These are phyloP conservation scores for Tokudaia tokunoshimensis DNA, from an alignment of 2,797 vertebrate genomes.

Conservation along the genomic window DNA sequence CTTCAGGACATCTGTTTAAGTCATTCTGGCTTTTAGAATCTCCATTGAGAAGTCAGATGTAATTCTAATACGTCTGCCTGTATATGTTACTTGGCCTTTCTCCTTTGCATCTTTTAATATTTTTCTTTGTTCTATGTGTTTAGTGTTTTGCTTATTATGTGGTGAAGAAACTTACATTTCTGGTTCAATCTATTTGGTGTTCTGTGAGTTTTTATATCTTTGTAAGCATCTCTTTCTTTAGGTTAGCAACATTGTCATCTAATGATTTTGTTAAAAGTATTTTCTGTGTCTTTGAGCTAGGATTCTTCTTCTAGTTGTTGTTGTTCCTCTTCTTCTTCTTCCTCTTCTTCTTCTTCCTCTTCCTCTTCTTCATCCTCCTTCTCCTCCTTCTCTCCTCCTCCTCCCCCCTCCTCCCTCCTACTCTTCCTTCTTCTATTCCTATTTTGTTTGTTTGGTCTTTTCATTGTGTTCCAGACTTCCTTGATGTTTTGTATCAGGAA, in stretches of 20 bases:
- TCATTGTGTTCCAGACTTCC: not conserved
- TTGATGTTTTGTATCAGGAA: not conserved
- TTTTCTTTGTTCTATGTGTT: not conserved
- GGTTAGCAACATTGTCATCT: not conserved
- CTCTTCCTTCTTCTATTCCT: not conserved
- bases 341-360: rapidly evolving
- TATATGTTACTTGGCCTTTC: not conserved
- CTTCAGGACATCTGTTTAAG: not conserved
- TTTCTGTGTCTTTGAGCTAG: not conserved
- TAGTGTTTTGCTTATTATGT: not conserved
- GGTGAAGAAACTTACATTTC: not conserved
- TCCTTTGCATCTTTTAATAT: not conserved
- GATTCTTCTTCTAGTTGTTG: not conserved
- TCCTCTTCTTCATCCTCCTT: rapidly evolving
- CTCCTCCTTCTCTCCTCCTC: too few species aligned
- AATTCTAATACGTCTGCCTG: not conserved
- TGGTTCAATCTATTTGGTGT: not conserved
- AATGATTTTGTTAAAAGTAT: not conserved
- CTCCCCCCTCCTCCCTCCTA: too few species aligned
- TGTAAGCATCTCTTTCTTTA: not conserved
- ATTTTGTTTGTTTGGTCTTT: not conserved
- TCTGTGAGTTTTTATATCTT: not conserved
- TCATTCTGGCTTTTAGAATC: not conserved
- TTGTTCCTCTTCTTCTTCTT: rapidly evolving
- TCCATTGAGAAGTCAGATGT: not conserved